These are phyloP conservation scores for Pandemis corylana DNA, from an alignment of 2,888 invertebrate genomes.

Conservation along the genomic window DNA sequence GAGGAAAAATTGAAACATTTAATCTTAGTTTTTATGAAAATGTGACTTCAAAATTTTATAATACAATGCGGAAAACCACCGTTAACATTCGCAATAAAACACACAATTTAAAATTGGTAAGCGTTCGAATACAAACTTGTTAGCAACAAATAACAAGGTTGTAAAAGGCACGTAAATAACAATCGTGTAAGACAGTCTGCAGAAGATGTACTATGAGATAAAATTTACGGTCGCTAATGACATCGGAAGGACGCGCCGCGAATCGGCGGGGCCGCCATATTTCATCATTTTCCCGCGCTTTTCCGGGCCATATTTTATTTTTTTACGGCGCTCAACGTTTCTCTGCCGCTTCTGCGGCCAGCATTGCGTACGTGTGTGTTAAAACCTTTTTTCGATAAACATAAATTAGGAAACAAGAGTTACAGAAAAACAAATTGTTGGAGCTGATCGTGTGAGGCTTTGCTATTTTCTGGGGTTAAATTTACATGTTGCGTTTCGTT, in stretches of 20 bases:
- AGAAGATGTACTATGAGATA: slow-evolving; percentile 50
- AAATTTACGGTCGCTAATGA: slow-evolving; percentile 74
- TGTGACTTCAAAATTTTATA: background rate
- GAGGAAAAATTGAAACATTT: background rate
- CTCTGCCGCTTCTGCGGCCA: slow-evolving; percentile 25
- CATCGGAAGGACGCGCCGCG: slow-evolving; percentile 61
- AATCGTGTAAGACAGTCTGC: slow-evolving; percentile 39
- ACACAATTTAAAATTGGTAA: slow-evolving; percentile 39
- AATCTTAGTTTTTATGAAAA: too few species aligned
- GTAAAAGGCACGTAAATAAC: slow-evolving; percentile 45
- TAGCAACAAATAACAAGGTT: slow-evolving; percentile 44
- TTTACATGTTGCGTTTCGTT: background rate
- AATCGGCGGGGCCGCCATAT: slow-evolving; percentile 68
- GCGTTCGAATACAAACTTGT: slow-evolving; percentile 42
- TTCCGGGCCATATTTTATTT: slow-evolving; percentile 72
- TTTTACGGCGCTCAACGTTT: slow-evolving; percentile 34
- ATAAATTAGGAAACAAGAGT: slow-evolving; percentile 29
- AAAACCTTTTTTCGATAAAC: slow-evolving; percentile 39
- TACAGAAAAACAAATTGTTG: slow-evolving; percentile 15
- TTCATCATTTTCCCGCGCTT: slow-evolving; percentile 75
- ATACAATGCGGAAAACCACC: background rate
- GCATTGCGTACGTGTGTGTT: slow-evolving; percentile 30
- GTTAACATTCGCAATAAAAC: slow-evolving; percentile 17
- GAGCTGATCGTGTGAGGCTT: slow-evolving; percentile 13
- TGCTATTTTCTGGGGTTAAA: background rate